Evolutionary conservation across 2,113 vertebrate genomes (phyloP), one percentile per base, ranked within the genome.

Genomic region (Panthera tigris): DNA sequence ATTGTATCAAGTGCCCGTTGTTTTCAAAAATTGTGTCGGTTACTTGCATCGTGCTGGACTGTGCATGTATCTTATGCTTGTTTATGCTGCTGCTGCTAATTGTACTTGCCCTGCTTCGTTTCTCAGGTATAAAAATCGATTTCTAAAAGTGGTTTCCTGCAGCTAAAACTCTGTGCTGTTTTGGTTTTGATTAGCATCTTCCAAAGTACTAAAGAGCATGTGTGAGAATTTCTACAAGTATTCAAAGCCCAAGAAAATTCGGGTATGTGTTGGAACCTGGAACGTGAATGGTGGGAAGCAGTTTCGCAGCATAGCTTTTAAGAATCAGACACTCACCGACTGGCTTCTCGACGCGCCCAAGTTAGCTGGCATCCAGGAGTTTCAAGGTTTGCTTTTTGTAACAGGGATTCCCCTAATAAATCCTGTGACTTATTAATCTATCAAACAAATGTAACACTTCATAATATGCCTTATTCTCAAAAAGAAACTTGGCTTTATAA

Each of bases 211-310:
- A 93, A 99, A 99, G 98, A 99, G 98, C 91, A 99, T 99, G 99
- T 99, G 99, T 98, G 99, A 99, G 98, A 99, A 99, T 97, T 99
- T 99, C 97, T 99, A 99, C 91, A 99, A 99, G 98, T 99, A 99
- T 91, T 99, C 99, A 8, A 99, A 98, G 74, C 99, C 99, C 1
- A 99, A 99, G 97, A 99, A 99, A 95, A 99, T 99, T 83, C 98
- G 99, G 10, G 99, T 99, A 45, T 99, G 99, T 1, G 99, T 99
- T 0, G 99, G 99, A 76, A 99, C 99, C 0, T 99, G 99, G 99
- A 99, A 99, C 0, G 99, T 99, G 39, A 99, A 99, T 0, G 99
- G 99, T 0, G 99, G 99, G 15, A 99, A 99, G 98, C 99, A 99
- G 96, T 99, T 99, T 95, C 99, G 99, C 95, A 99, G 99, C 93